Evolutionary conservation across 1,140 invertebrate species (phyloP).

Genomic region (Leptinotarsa lineolata): DNA sequence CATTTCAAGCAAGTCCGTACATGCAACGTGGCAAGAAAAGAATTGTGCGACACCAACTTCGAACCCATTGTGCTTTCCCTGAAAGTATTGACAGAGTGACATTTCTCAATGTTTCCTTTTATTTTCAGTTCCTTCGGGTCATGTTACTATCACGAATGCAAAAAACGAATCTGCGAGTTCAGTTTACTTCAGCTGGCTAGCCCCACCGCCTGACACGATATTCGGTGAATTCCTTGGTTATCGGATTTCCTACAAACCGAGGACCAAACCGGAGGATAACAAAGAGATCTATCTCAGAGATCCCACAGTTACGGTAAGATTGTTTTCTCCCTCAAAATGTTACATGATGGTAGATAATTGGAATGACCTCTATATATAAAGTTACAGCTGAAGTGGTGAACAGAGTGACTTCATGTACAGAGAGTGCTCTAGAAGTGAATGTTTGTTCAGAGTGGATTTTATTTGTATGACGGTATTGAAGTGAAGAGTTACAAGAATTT

Average conservation of each 20-base stretch:
- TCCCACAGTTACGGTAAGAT: constrained; percentile 65
- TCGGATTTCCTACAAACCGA: constrained; percentile 69
- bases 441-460: background rate
- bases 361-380: background rate
- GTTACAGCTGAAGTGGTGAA: background rate
- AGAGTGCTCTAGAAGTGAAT: background rate
- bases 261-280: constrained; percentile 63
- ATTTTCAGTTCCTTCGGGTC: constrained; percentile 71
- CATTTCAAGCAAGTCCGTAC: background rate
- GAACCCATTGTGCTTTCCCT: background rate
- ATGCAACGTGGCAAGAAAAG: background rate
- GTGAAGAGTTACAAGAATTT: background rate
- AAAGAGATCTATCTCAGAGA: constrained; percentile 73
- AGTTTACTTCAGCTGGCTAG: constrained; percentile 72
- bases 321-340: constrained; percentile 10
- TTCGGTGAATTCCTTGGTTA: constrained; percentile 82
- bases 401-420: background rate
- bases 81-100: constrained; percentile 5
- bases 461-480: background rate
- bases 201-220: constrained; percentile 69
- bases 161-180: constrained; percentile 73
- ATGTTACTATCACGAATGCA: constrained; percentile 71
- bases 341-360: background rate
- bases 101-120: constrained; percentile 21
- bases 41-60: background rate